Evolutionary conservation across 1,140 invertebrate species (phyloP).

Genomic region (Drosophila virilis): DNA sequence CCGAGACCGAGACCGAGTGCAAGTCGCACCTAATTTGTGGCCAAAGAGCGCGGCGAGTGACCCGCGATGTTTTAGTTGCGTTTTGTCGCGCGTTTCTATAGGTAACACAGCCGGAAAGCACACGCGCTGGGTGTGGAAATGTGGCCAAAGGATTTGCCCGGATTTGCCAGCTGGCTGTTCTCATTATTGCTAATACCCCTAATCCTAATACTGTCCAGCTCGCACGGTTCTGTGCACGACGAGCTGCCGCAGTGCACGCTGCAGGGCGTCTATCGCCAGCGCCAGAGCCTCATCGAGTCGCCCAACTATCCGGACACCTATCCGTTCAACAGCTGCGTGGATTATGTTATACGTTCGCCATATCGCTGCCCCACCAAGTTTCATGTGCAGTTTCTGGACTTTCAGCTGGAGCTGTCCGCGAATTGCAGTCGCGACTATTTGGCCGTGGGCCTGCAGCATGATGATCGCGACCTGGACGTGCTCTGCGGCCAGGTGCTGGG

Average conservation of each 20-base stretch:
- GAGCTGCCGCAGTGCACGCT: conserved; percentile 71
- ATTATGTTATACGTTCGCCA: conserved; percentile 85
- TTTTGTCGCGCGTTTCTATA: conserved; percentile 45
- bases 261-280: conserved; percentile 68
- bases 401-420: conserved; percentile 84
- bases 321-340: conserved; percentile 84
- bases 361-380: conserved; percentile 85
- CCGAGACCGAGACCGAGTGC: too few species aligned
- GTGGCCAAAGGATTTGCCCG: conserved; percentile 31
- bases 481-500: conserved; percentile 85
- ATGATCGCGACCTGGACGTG: conserved; percentile 76
- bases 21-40: conserved; percentile 52
- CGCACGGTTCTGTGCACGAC: conserved; percentile 60
- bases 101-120: conserved; percentile 4
- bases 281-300: conserved; percentile 83
- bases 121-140: conserved; percentile 12
- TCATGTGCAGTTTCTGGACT: conserved; percentile 86
- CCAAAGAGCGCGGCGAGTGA: conserved; percentile 36
- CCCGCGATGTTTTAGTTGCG: conserved; percentile 57
- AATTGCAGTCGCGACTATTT: conserved; percentile 85
- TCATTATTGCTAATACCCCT: background rate
- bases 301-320: conserved; percentile 86
- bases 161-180: background rate
- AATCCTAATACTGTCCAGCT: background rate
- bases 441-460: conserved; percentile 75